Conservation (phyloP, 1,140 invertebrate species). For the Lordiphosa mommai region DNA sequence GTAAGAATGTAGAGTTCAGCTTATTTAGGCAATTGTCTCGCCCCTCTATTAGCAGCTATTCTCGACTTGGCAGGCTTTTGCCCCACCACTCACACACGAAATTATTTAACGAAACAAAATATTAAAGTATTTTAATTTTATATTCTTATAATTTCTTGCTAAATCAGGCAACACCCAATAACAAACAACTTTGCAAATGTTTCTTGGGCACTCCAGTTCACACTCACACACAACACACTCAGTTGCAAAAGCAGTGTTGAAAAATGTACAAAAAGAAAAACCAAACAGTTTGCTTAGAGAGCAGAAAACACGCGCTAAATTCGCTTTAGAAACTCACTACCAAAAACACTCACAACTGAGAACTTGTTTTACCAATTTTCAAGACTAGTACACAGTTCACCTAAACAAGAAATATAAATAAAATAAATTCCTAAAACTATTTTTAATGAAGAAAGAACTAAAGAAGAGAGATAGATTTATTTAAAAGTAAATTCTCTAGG, state of each 20-base stretch:
- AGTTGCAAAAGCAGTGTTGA: constrained; percentile 27
- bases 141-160: constrained; percentile 28
- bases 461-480: too few species aligned
- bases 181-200: constrained; percentile 39
- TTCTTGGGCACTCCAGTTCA: constrained; percentile 50
- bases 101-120: constrained; percentile 1
- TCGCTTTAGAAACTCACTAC: constrained; percentile 40
- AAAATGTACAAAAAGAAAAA: constrained; percentile 47
- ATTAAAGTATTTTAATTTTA: constrained; percentile 30
- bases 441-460: too few species aligned
- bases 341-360: constrained; percentile 15
- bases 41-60: constrained; percentile 67
- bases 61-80: constrained; percentile 80
- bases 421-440: too few species aligned
- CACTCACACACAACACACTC: constrained; percentile 10
- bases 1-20: constrained; percentile 15
- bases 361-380: too few species aligned
- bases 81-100: constrained; percentile 33
- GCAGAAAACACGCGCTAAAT: constrained; percentile 51
- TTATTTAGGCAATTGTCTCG: constrained; percentile 62
- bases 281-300: constrained; percentile 21
- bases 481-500: too few species aligned
- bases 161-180: constrained; percentile 36
- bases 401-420: too few species aligned
- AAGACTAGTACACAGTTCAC: too few species aligned